These are phyloP conservation scores for Atta texana DNA, from an alignment of 1,140 invertebrate species.

Conservation along the genomic window DNA sequence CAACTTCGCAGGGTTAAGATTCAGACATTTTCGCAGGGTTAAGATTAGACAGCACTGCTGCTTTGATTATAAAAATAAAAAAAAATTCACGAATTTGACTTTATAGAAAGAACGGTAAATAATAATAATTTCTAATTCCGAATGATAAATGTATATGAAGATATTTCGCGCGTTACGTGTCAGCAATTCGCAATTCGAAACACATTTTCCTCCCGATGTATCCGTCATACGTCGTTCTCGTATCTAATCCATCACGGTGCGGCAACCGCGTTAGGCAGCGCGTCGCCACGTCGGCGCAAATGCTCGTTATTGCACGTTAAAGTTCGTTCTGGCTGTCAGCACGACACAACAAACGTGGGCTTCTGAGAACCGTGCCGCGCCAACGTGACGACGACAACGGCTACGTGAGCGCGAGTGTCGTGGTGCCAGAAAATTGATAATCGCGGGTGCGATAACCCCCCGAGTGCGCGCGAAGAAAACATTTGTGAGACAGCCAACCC, in stretches of 20 bases:
- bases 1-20: no score
- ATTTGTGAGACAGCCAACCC: constrained; percentile 30
- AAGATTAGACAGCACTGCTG: neutral
- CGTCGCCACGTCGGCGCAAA: constrained; percentile 70
- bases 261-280: constrained; percentile 67
- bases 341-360: constrained; percentile 68
- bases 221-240: constrained; percentile 74
- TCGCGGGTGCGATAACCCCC: constrained; percentile 45
- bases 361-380: constrained; percentile 27
- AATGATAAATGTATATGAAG: neutral
- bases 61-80: neutral
- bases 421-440: constrained; percentile 60
- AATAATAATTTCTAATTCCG: neutral
- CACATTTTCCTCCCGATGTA: constrained; percentile 70
- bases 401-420: constrained; percentile 38
- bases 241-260: constrained; percentile 76
- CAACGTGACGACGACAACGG: constrained; percentile 50
- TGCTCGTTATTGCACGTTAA: constrained; percentile 73
- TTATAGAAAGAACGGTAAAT: neutral
- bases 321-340: constrained; percentile 72
- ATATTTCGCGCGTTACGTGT: constrained; percentile 13
- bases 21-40: neutral
- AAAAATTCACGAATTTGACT: neutral
- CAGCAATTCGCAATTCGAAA: constrained; percentile 54
- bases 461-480: constrained; percentile 43